Conservation (phyloP, 2,797 vertebrate genomes). For the Cossypha polioptera region DNA sequence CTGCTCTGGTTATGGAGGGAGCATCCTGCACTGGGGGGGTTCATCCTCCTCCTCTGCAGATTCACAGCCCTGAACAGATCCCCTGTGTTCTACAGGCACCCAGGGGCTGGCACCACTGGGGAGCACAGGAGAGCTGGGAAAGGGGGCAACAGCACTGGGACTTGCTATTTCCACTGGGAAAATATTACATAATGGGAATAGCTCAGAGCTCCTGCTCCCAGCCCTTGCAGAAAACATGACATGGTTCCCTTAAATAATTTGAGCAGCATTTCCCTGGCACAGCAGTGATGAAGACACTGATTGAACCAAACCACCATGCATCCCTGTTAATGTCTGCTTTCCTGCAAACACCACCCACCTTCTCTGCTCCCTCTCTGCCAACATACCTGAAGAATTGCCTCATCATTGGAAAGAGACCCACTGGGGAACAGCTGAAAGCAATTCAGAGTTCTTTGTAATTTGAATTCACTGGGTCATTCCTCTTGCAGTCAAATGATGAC, state of each 20-base stretch:
- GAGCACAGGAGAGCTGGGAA: not conserved
- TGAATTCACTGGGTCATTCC: not conserved
- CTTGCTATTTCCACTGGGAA: not conserved
- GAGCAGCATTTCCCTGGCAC: not conserved
- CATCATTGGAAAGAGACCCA: not conserved
- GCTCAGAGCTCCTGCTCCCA: not conserved
- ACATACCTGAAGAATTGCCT: not conserved
- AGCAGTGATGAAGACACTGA: not conserved
- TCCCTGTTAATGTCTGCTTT: not conserved
- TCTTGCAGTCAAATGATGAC: not conserved
- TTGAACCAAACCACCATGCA: not conserved
- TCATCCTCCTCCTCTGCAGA: not conserved
- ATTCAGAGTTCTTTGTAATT: not conserved
- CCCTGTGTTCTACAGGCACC: not conserved
- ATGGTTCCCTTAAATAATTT: not conserved
- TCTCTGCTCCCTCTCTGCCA: not conserved
- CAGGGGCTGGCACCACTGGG: not conserved
- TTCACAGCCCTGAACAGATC: not conserved
- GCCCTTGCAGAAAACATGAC: not conserved
- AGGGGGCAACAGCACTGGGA: rapidly evolving
- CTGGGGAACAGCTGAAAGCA: not conserved
- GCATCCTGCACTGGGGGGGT: rapidly evolving
- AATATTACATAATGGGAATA: rapidly evolving
- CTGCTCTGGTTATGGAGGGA: not conserved
- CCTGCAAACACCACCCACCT: not conserved